phyloP scores from a whole-genome alignment of 2,797 vertebrate species.

The Rhinatrema bivittatum region DNA sequence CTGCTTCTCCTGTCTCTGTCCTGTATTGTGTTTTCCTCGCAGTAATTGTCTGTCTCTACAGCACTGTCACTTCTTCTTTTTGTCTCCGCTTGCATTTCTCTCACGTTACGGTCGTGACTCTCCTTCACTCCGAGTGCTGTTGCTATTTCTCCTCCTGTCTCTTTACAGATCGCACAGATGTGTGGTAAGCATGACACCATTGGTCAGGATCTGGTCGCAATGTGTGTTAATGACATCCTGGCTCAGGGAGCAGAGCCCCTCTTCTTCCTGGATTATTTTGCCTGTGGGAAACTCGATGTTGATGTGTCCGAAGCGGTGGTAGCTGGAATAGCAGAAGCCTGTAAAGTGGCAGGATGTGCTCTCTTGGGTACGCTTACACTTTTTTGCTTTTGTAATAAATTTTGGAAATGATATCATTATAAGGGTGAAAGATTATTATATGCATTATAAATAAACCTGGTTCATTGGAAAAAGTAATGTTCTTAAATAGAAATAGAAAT shows the following conservation, averaged over 20 bases:
- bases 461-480: too few species aligned
- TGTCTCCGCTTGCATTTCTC: too few species aligned
- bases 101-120: too few species aligned
- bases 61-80: too few species aligned
- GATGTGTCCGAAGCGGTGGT: slow-evolving; percentile 65
- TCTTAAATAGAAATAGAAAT: background rate
- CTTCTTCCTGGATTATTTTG: slow-evolving; percentile 95
- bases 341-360: slow-evolving; percentile 77
- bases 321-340: slow-evolving; percentile 78
- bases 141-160: background rate
- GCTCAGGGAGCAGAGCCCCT: slow-evolving; percentile 95
- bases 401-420: too few species aligned
- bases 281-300: slow-evolving; percentile 83
- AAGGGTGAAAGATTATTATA: too few species aligned
- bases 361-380: slow-evolving; percentile 70
- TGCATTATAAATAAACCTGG: too few species aligned
- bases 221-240: slow-evolving; percentile 93
- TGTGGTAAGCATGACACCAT: slow-evolving; percentile 72
- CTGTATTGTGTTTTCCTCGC: too few species aligned
- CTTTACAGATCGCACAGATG: slow-evolving; percentile 71
- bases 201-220: slow-evolving; percentile 92
- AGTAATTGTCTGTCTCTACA: too few species aligned
- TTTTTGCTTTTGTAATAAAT: background rate
- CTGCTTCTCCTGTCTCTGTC: too few species aligned
- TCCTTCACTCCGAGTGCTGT: too few species aligned